Percentiles rank a stretch among this genome's conserved stretches.
These are phyloP conservation scores for Epirrhoe alternata DNA, from an alignment of 2,888 invertebrate species.

Conservation along the genomic window DNA sequence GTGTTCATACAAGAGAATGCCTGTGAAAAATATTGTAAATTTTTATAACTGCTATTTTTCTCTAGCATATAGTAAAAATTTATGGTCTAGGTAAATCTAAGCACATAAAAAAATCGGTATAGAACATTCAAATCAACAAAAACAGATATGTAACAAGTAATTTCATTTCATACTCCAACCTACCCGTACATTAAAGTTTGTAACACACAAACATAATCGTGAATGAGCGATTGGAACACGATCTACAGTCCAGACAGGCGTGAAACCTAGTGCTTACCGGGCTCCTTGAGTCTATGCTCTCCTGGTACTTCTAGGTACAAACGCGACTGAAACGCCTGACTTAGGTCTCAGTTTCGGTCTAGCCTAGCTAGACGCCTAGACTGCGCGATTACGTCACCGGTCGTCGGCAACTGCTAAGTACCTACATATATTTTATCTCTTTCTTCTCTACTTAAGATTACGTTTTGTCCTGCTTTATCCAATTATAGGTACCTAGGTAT, in stretches of 20 bases:
- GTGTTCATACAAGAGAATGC: not conserved
- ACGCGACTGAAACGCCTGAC: constrained; percentile 54
- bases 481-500: too few relatives aligned
- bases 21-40: not conserved
- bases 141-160: not conserved
- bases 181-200: not conserved
- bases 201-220: constrained; percentile 15
- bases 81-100: too few relatives aligned
- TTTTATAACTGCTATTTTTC: too few relatives aligned
- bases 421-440: not conserved
- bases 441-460: constrained; percentile 1
- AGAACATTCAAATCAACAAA: not conserved
- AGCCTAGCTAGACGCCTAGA: constrained; percentile 37
- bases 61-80: too few relatives aligned
- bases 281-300: constrained; percentile 58
- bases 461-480: not conserved
- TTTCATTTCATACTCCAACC: not conserved
- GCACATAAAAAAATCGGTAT: not conserved
- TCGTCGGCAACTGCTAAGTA: not conserved
- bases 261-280: constrained; percentile 68
- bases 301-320: constrained; percentile 81
- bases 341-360: constrained; percentile 39
- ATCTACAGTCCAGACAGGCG: constrained; percentile 35
- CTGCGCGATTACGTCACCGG: constrained; percentile 29
- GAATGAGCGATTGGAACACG: constrained; percentile 19